Evolutionary conservation across 2,113 vertebrate genomes (phyloP).

Genomic region (Pandion haliaetus): DNA sequence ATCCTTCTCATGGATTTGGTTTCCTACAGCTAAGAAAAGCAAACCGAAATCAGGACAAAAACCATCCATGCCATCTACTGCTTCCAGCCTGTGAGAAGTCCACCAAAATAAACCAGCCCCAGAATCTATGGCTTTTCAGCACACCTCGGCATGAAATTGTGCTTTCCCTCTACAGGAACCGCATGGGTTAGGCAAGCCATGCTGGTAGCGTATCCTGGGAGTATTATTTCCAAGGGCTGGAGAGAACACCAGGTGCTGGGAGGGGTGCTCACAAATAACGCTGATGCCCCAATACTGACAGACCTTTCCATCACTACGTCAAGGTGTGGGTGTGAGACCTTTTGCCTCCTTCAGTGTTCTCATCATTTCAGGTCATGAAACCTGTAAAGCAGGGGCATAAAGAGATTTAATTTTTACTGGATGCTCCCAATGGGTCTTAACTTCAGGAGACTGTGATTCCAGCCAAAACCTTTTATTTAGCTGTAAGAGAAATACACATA

Average conservation of each 20-base stretch:
- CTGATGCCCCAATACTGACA: not conserved
- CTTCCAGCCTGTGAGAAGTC: not conserved
- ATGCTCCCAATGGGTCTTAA: not conserved
- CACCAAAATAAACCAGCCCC: not conserved
- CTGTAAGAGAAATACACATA: not conserved
- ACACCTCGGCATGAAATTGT: not conserved
- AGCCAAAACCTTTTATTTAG: not conserved
- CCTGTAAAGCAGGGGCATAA: not conserved
- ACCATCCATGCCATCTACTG: not conserved
- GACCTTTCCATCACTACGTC: fast-evolving
- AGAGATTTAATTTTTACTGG: not conserved
- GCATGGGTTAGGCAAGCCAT: not conserved
- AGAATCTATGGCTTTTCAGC: not conserved
- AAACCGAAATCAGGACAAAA: not conserved
- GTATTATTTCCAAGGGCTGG: not conserved
- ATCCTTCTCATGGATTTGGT: not conserved
- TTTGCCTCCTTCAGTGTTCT: not conserved
- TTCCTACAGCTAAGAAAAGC: not conserved
- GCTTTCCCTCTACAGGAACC: not conserved
- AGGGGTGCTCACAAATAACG: not conserved
- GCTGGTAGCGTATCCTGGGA: not conserved
- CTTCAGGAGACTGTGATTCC: not conserved
- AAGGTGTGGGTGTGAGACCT: not conserved
- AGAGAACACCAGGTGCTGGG: not conserved
- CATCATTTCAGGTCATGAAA: not conserved